phyloP scores from a whole-genome alignment of 37 sponge, comb jelly and placozoan genomes.

The Bolinopsis microptera region DNA sequence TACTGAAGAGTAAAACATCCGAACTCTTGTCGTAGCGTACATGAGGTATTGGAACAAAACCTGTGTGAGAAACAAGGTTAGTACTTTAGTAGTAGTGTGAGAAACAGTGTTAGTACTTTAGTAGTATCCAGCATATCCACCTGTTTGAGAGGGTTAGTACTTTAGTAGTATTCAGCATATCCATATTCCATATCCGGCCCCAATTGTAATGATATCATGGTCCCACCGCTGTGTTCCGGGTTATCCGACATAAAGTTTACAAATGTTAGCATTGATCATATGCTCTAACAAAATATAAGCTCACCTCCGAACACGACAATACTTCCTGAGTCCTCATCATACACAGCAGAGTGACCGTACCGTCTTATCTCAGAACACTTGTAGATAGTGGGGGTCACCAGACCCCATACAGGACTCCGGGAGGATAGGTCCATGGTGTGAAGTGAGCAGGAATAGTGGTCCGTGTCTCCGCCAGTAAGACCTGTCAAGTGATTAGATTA shows the following conservation, averaged over 20 bases:
- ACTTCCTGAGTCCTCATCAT: not conserved
- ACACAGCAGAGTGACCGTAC: conserved; percentile 8
- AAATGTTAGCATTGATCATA: too few relatives aligned
- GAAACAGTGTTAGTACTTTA: too few relatives aligned
- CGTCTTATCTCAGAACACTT: not conserved
- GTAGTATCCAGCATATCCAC: too few relatives aligned
- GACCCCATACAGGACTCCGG: not conserved
- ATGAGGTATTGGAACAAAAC: conserved; percentile 2
- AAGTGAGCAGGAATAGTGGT: not conserved
- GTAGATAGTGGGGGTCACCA: not conserved
- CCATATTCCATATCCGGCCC: too few relatives aligned
- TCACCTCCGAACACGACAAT: conserved; percentile 5
- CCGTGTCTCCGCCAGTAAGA: conserved; percentile 24
- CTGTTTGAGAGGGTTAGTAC: too few relatives aligned
- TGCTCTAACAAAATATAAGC: too few relatives aligned
- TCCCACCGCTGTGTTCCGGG: too few relatives aligned
- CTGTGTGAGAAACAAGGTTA: too few relatives aligned
- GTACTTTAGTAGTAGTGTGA: too few relatives aligned
- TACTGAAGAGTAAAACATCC: not conserved
- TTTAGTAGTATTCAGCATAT: too few relatives aligned
- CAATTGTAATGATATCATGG: too few relatives aligned
- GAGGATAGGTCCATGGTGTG: not conserved
- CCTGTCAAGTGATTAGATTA: not conserved
- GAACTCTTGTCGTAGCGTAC: not conserved
- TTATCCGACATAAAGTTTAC: too few relatives aligned